Base-by-base conservation (phyloP, 2,888 invertebrate genomes). In the Drosophila phalerata region DNA sequence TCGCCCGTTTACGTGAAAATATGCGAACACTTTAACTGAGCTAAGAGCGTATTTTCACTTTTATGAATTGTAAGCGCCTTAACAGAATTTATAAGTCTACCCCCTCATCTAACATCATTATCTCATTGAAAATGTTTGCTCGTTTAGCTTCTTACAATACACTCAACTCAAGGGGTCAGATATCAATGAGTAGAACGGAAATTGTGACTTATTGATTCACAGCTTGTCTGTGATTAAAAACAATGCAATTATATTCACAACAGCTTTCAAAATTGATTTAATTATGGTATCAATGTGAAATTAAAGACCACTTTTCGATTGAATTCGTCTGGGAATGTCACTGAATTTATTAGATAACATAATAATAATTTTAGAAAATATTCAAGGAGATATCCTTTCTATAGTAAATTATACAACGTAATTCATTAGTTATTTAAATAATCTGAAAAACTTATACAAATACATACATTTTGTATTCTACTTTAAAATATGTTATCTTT, bases 21-120 rank as follows among this genome's bases (percentile, higher is more conserved):
- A 73, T 60, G 74, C 78, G 42, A 60, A 56, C 61, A 58, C 55
- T 73, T 72, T 61, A 68, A 75, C 34, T 52, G 28, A 42, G 68
- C 34, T 60, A 75, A 77, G 62, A 17, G 38, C 22, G 34, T 55
- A 53, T 75, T 77, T 78, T 63, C 60, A 48, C 61, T 45, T 28
- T 63, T 62, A 43, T 52, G 56, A 52, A 52, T 56, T 73, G 58
- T 75, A 69, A 75, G 56, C 74, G 11, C 40, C 52, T 75, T 73
- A 60, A 32, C 17, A 48, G 40, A 37, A 42, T 17, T 60, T 55
- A 57, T 64, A 47, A 15, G 32, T 30, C 11, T n/a, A 19, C 42
- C 40, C 13, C 19, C 43, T 43, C 19, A 32, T 43, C 49, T 2
- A 28, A 15, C 9, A 28, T 9, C 9, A 47, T 28, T 15, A 47